These are phyloP conservation scores for Sesamia nonagrioides DNA, from an alignment of 1,140 invertebrate species.

Conservation along the genomic window DNA sequence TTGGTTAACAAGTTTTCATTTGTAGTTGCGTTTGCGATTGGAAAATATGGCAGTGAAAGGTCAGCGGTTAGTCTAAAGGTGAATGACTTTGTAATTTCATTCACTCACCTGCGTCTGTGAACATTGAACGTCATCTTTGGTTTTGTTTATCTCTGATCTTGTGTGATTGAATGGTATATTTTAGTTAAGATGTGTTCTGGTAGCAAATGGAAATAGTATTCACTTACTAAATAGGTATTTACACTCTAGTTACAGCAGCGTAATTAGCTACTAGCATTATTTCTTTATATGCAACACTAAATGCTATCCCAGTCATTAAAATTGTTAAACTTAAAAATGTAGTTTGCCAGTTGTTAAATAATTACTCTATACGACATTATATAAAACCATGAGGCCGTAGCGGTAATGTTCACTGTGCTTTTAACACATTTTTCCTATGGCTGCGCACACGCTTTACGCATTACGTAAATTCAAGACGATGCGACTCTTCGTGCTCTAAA, in stretches of 20 bases:
- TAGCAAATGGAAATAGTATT: neutral
- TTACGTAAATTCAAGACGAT: constrained; percentile 51
- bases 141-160: constrained; percentile 3
- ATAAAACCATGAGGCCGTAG: constrained; percentile 14
- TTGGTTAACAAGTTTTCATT: constrained; percentile 21
- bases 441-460: constrained; percentile 13
- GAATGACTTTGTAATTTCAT: constrained; percentile 23
- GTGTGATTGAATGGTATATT: neutral
- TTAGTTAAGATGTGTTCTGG: neutral
- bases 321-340: constrained; percentile 12
- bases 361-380: constrained; percentile 17
- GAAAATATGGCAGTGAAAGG: constrained; percentile 29
- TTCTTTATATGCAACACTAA: neutral
- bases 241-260: neutral
- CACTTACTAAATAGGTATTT: neutral
- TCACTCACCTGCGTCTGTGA: constrained; percentile 16
- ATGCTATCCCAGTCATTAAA: neutral
- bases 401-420: neutral
- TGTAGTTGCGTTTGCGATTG: constrained; percentile 22
- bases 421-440: constrained; percentile 26
- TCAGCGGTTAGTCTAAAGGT: constrained; percentile 1
- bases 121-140: neutral
- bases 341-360: neutral
- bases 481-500: constrained; percentile 59
- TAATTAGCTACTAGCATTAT: constrained; percentile 11